Percentiles rank a stretch among this genome's conserved stretches.
These are phyloP conservation scores for Drosophila persimilis DNA, from an alignment of 1,140 invertebrate genomes.

Conservation along the genomic window DNA sequence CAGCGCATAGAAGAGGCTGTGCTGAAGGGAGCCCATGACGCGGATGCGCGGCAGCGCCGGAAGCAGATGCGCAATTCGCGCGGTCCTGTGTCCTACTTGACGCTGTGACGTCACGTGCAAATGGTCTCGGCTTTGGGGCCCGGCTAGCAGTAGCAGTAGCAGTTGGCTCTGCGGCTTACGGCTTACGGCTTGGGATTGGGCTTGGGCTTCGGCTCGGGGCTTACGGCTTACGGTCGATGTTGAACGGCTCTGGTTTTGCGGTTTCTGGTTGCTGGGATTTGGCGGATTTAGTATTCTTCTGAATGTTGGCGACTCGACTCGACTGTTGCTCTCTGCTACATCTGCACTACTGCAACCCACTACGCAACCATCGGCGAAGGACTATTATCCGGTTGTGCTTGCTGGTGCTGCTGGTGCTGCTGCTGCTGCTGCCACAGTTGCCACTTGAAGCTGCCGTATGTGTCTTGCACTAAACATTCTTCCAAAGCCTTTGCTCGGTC, in stretches of 20 bases:
- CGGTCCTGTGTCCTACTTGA: conserved; percentile 61
- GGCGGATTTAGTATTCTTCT: conserved; percentile 2
- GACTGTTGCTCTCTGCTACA: conserved; percentile 7
- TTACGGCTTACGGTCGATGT: too few relatives aligned
- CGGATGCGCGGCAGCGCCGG: conserved; percentile 19
- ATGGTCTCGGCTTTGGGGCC: conserved; percentile 15
- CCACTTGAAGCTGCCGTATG: conserved; percentile 73
- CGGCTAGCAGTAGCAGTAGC: neutral
- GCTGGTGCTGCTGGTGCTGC: conserved; percentile 62
- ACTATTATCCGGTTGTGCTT: conserved; percentile 69
- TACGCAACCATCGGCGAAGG: too few relatives aligned
- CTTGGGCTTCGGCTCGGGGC: too few relatives aligned
- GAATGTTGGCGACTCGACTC: conserved; percentile 1
- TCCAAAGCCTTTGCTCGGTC: conserved; percentile 48
- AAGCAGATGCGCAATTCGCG: conserved; percentile 22
- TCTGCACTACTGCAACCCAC: conserved; percentile 9
- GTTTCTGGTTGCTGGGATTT: conserved; percentile 8
- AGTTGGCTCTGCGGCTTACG: too few relatives aligned
- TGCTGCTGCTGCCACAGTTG: conserved; percentile 64
- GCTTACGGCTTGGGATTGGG: too few relatives aligned
- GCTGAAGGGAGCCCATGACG: conserved; percentile 44
- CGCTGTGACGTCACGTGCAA: conserved; percentile 57
- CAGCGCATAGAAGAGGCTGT: conserved; percentile 42
- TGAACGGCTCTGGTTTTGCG: conserved; percentile 10
- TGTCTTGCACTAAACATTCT: conserved; percentile 74